A percentile compares a stretch with the other conserved stretches of the same genome.
Conservation (phyloP, 2,113 vertebrate species). For the Lates calcarifer region DNA sequence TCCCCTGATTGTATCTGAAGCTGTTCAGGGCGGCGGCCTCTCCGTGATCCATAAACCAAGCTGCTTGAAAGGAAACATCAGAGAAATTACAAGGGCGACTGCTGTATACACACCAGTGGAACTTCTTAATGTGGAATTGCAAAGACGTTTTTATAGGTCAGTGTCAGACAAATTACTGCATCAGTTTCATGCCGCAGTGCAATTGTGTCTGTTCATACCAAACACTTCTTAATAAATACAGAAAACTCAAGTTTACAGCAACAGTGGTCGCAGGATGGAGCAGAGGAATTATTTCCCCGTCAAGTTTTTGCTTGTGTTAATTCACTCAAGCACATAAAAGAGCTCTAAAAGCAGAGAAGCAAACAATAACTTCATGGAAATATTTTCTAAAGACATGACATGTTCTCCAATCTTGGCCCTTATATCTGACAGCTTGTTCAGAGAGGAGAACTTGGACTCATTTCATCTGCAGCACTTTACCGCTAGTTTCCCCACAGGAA, state of each 20-base stretch:
- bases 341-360: slow-evolving; percentile 5
- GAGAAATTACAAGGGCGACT: slow-evolving; percentile 35
- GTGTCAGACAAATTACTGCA: slow-evolving; percentile 35
- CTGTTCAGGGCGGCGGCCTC: slow-evolving; percentile 6
- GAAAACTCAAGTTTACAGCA: not conserved
- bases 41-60: slow-evolving; percentile 42
- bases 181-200: slow-evolving; percentile 1
- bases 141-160: slow-evolving; percentile 30
- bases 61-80: slow-evolving; percentile 32
- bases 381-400: slow-evolving; percentile 2
- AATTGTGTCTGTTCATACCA: not conserved
- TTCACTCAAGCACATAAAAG: slow-evolving; percentile 36
- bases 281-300: slow-evolving; percentile 14
- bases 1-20: slow-evolving; percentile 62
- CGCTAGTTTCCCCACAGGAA: slow-evolving; percentile 20
- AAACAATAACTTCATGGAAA: slow-evolving; percentile 35
- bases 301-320: slow-evolving; percentile 19
- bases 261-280: not conserved
- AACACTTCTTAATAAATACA: not conserved
- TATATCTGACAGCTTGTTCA: slow-evolving; percentile 35
- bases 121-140: not conserved
- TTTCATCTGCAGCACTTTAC: slow-evolving; percentile 32
- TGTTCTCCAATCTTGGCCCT: slow-evolving; percentile 4
- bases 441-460: slow-evolving; percentile 10
- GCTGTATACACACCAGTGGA: not conserved